These are phyloP conservation scores for Periphyllus acericola DNA, from an alignment of 2,888 invertebrate genomes.

Conservation along the genomic window DNA sequence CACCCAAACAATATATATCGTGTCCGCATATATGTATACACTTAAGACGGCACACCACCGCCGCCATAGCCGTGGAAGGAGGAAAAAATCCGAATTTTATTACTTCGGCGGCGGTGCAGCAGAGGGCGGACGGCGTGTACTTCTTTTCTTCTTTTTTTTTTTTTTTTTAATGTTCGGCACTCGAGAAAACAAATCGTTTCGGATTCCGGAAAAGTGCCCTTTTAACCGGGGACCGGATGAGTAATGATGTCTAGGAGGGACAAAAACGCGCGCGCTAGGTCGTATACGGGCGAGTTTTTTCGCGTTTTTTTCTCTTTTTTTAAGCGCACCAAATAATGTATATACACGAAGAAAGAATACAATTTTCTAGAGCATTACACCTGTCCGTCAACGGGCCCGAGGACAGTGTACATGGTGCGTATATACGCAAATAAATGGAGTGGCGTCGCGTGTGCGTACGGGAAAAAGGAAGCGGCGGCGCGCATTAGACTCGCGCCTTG, in stretches of 20 bases:
- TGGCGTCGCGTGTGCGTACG: background rate
- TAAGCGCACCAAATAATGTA: conserved; percentile 43
- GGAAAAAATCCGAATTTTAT: conserved; percentile 59
- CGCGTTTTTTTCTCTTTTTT: conserved; percentile 36
- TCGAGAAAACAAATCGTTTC: conserved; percentile 61
- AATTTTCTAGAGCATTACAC: conserved; percentile 62
- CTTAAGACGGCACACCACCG: conserved; percentile 1
- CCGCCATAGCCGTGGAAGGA: background rate
- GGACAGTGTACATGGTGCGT: background rate
- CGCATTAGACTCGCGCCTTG: conserved; percentile 42
- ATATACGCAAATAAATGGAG: conserved; percentile 43
- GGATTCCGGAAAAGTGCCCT: conserved; percentile 62
- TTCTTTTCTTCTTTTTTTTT: conserved; percentile 24
- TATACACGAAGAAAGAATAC: conserved; percentile 59
- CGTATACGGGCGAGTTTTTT: conserved; percentile 31
- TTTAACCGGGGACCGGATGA: conserved; percentile 62
- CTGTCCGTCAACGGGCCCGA: conserved; percentile 59
- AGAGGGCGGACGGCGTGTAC: conserved; percentile 6
- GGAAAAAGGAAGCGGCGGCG: background rate
- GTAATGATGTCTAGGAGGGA: conserved; percentile 62
- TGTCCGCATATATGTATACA: background rate
- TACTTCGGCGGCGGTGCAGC: conserved; percentile 18
- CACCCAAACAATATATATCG: conserved; percentile 1
- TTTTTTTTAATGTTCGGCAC: conserved; percentile 62
- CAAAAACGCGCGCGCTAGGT: conserved; percentile 41